These are phyloP conservation scores for Ormyrus pomaceus DNA, from an alignment of 2,888 invertebrate genomes.

Conservation along the genomic window DNA sequence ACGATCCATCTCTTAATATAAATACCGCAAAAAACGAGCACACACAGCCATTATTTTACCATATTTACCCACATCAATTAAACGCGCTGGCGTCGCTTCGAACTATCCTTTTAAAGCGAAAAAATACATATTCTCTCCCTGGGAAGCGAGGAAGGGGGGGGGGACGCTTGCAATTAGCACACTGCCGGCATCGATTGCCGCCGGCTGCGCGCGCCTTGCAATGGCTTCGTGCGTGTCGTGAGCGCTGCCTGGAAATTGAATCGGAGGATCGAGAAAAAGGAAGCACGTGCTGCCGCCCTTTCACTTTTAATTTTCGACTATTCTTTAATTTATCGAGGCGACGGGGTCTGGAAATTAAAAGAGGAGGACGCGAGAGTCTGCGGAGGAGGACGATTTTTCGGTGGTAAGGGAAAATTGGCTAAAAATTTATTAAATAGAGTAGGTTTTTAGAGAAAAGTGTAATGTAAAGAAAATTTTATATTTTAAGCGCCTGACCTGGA, in stretches of 20 bases:
- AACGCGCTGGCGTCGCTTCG: not conserved
- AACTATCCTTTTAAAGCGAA: not conserved
- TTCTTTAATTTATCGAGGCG: constrained; percentile 28
- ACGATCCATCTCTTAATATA: not conserved
- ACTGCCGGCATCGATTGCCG: constrained; percentile 29
- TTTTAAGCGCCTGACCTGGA: no score
- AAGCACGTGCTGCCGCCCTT: not conserved
- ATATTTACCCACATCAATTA: not conserved
- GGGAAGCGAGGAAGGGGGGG: not conserved
- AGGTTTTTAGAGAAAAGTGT: no score
- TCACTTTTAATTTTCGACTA: constrained; percentile 27
- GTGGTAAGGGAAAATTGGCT: not conserved
- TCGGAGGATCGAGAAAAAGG: constrained; percentile 10
- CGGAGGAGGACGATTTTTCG: not conserved
- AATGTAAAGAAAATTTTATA: no score
- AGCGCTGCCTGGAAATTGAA: constrained; percentile 26
- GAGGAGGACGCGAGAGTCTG: not conserved
- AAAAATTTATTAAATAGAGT: no score
- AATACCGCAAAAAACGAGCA: not conserved
- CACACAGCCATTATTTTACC: not conserved
- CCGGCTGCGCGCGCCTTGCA: constrained; percentile 14
- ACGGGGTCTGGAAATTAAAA: constrained; percentile 3
- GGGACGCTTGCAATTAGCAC: constrained; percentile 23
- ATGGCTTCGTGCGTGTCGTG: constrained; percentile 13
- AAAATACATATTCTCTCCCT: not conserved